These are phyloP conservation scores for Bombylius discolor DNA, from an alignment of 2,888 invertebrate genomes.

Conservation along the genomic window DNA sequence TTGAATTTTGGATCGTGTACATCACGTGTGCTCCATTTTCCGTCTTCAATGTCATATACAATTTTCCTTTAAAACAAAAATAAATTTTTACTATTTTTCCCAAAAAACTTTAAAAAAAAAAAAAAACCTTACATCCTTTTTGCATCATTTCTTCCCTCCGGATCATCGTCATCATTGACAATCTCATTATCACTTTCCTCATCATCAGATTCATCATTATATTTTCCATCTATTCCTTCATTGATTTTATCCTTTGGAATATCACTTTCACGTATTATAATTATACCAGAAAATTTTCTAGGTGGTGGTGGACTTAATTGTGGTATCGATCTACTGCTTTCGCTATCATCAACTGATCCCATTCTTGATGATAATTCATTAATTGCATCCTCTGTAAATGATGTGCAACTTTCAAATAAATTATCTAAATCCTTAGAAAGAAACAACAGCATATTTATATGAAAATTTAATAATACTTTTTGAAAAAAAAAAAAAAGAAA, in stretches of 20 bases:
- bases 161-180: not conserved
- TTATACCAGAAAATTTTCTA: slow-evolving; percentile 14
- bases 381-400: slow-evolving; percentile 24
- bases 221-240: slow-evolving; percentile 3
- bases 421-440: slow-evolving; percentile 6
- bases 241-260: slow-evolving; percentile 5
- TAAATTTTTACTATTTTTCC: too few relatives aligned
- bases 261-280: slow-evolving; percentile 14
- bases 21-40: slow-evolving; percentile 57
- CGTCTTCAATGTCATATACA: slow-evolving; percentile 13
- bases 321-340: not conserved
- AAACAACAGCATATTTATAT: too few relatives aligned
- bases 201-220: slow-evolving; percentile 20
- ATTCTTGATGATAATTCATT: slow-evolving; percentile 17
- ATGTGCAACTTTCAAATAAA: slow-evolving; percentile 18
- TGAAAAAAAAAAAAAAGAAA: not conserved
- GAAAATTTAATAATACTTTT: not conserved
- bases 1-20: slow-evolving; percentile 70
- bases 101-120: not conserved
- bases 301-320: slow-evolving; percentile 1
- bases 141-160: too few relatives aligned
- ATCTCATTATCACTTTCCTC: slow-evolving; percentile 4
- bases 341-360: slow-evolving; percentile 7
- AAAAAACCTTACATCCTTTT: not conserved
- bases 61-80: not conserved